Evolutionary conservation across 1,140 invertebrate species (phyloP).

Genomic region (Papilio polyxenes): DNA sequence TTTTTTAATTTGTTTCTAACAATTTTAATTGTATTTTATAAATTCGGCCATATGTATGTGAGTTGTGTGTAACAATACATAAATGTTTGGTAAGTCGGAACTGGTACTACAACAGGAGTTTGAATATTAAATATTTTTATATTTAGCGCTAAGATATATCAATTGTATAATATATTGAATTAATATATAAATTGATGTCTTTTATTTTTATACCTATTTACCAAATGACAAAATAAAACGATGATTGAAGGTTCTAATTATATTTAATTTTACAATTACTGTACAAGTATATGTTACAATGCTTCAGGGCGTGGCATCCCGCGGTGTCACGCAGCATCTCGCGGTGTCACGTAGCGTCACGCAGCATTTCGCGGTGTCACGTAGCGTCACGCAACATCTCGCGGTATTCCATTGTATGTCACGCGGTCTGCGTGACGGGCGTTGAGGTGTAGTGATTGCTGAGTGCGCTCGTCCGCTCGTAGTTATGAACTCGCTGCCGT

Average conservation of each 20-base stretch:
- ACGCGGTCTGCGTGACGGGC: constrained; percentile 42
- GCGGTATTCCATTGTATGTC: background rate
- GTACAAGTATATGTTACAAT: constrained; percentile 9
- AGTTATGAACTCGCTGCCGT: constrained; percentile 52
- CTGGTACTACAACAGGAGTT: constrained; percentile 46
- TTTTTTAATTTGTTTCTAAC: background rate
- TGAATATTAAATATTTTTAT: constrained; percentile 78
- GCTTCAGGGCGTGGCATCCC: background rate
- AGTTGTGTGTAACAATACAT: background rate
- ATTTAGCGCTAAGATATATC: constrained; percentile 72
- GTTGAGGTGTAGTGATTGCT: constrained; percentile 64
- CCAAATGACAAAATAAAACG: background rate
- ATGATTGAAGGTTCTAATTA: background rate
- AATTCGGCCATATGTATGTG: background rate
- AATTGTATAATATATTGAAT: constrained; percentile 72
- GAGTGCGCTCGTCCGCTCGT: constrained; percentile 56
- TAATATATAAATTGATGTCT: constrained; percentile 59
- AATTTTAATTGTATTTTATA: background rate
- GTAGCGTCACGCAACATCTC: background rate
- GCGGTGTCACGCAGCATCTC: background rate
- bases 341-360: background rate
- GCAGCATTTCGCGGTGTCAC: background rate
- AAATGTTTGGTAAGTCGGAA: constrained; percentile 48
- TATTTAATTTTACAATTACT: constrained; percentile 24
- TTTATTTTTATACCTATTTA: constrained; percentile 49